phyloP scores from a whole-genome alignment of 2,113 vertebrate genomes.

The chimpanzee (Pan troglodytes) region NHGRI_mPanTro3-v2.1_pri NC_072418.2:58153501-58154000 shows the following conservation, averaged over 20 bases:
- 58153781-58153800: background rate
- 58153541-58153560: background rate
- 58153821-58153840: background rate
- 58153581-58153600: background rate
- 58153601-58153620: background rate
- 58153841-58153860: background rate
- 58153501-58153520: background rate
- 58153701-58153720: background rate
- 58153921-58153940: constrained; percentile 86
- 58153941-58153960: constrained; percentile 93
- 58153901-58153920: constrained; percentile 84
- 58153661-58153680: no score
- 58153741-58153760: background rate
- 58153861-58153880: background rate
- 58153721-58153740: background rate
- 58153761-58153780: background rate
- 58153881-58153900: background rate
- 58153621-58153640: background rate
- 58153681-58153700: background rate
- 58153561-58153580: no score
- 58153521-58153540: background rate
- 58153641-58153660: background rate
- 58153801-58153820: background rate
- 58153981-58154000: constrained; percentile 92
- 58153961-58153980: constrained; percentile 88